Evolutionary conservation across 2,888 invertebrate species (phyloP).

Genomic region (Cephus rjabovi): DNA sequence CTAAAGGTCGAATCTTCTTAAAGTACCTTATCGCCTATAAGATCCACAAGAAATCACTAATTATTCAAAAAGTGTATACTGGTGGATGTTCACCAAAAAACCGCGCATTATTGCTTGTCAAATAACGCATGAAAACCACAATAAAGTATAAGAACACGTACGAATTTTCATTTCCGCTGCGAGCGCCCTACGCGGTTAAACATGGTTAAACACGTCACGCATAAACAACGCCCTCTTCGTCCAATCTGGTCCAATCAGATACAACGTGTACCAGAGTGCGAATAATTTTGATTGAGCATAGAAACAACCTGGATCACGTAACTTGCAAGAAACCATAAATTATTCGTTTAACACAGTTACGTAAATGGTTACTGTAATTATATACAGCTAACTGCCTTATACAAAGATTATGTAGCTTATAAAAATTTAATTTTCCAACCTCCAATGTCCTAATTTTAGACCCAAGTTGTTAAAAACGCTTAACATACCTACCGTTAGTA

Average conservation of each 20-base stretch:
- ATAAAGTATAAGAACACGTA: not conserved
- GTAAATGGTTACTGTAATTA: not conserved
- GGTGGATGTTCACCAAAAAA: not conserved
- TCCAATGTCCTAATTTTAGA: not conserved
- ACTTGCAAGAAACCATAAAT: not conserved
- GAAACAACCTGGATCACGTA: not conserved
- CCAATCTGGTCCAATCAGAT: constrained; percentile 49
- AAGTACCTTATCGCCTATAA: not conserved
- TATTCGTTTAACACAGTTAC: not conserved
- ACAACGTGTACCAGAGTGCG: not conserved
- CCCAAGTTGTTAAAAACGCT: not conserved
- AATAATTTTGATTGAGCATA: not conserved
- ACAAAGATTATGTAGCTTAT: not conserved
- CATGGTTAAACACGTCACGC: constrained; percentile 53
- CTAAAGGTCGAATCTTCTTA: constrained; percentile 37
- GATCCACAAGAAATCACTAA: not conserved
- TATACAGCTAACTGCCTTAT: not conserved
- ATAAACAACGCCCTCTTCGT: constrained; percentile 34
- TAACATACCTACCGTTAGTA: not conserved
- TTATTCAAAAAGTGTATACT: not conserved
- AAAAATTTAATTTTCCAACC: not conserved
- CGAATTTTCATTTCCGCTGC: not conserved
- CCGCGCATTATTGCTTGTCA: not conserved
- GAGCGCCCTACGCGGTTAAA: constrained; percentile 47
- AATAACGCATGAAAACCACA: not conserved